A percentile compares a stretch with the other conserved stretches of the same genome.
Evolutionary conservation across 1,140 invertebrate species (phyloP).

Genomic region (Dermatophagoides farinae): DNA sequence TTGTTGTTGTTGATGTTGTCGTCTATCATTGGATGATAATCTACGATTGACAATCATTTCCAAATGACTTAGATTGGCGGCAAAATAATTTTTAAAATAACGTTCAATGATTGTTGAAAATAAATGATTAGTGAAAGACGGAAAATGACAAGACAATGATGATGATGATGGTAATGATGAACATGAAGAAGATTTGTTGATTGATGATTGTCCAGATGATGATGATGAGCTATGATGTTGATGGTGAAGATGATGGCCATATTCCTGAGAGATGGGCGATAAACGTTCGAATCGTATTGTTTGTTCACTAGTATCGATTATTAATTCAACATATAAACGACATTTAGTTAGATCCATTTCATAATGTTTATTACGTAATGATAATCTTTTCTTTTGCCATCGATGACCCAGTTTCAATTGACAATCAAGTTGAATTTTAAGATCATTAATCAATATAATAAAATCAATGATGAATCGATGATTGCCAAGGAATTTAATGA

Average conservation of each 20-base stretch:
- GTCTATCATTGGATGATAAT: too few species aligned
- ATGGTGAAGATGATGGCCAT: not conserved
- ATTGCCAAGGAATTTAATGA: not conserved
- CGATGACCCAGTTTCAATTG: not conserved
- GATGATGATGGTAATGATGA: too few species aligned
- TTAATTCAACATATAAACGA: not conserved
- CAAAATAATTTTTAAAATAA: not conserved
- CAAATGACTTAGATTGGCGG: not conserved
- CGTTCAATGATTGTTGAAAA: not conserved
- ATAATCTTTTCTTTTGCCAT: not conserved
- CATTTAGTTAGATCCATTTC: not conserved
- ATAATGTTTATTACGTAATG: not conserved
- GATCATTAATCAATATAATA: not conserved
- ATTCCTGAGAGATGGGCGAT: not conserved
- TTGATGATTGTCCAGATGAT: too few species aligned
- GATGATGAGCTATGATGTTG: too few species aligned
- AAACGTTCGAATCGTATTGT: not conserved
- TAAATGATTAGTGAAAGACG: too few species aligned
- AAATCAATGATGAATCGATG: not conserved
- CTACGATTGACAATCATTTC: not conserved
- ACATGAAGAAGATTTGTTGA: too few species aligned
- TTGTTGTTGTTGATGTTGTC: too few species aligned
- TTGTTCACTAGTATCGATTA: not conserved
- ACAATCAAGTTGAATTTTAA: not conserved
- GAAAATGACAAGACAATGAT: too few species aligned